Conservation (phyloP, 2,888 invertebrate genomes). For the Branchellion lobata region DNA sequence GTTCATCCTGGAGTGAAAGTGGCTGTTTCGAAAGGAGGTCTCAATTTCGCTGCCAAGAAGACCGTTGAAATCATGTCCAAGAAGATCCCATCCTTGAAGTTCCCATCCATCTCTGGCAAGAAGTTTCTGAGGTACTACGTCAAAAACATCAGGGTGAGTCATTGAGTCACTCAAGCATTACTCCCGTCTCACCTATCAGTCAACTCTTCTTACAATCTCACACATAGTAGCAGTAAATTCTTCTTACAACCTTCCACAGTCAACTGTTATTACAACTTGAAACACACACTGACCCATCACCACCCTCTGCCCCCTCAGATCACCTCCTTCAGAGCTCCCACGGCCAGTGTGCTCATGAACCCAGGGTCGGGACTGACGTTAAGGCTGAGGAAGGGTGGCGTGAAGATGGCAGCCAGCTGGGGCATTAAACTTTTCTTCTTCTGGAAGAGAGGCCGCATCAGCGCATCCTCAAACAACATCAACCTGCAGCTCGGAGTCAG, state of each 20-base stretch:
- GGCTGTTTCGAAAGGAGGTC: background rate
- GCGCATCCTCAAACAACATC: background rate
- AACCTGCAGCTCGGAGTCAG: background rate
- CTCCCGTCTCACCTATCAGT: too few species aligned
- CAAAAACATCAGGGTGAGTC: background rate
- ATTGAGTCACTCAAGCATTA: too few species aligned
- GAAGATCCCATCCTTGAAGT: background rate
- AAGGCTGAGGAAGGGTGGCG: background rate
- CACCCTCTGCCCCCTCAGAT: background rate
- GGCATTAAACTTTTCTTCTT: background rate
- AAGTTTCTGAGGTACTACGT: background rate
- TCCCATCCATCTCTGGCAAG: background rate
- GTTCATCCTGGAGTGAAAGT: slow-evolving; percentile 1
- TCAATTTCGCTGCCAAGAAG: background rate
- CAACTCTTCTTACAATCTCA: background rate
- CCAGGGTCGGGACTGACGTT: background rate
- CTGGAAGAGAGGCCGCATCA: background rate
- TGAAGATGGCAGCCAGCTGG: background rate
- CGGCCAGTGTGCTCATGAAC: background rate
- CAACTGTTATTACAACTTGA: too few species aligned
- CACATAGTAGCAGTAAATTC: too few species aligned
- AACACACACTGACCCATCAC: too few species aligned
- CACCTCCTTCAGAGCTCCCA: background rate
- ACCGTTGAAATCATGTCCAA: background rate
- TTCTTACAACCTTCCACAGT: too few species aligned